Conservation (phyloP, 2,113 vertebrate genomes). For the Notothenia rossii region DNA sequence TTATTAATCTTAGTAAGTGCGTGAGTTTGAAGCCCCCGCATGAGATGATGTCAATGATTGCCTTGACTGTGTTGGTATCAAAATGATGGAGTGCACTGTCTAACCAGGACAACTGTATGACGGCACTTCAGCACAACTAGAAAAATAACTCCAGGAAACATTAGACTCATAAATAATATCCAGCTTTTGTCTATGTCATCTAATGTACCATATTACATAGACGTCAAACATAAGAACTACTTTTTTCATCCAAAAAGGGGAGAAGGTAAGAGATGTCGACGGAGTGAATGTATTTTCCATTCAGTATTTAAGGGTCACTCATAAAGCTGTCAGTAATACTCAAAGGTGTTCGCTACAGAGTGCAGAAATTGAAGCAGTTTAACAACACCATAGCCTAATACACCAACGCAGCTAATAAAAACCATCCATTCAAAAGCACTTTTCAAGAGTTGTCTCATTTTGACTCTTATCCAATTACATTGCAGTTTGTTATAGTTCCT, state of each 20-base stretch:
- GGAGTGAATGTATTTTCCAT: slow-evolving; percentile 1
- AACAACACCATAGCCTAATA: background rate
- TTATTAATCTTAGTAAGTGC: slow-evolving; percentile 9
- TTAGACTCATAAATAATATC: background rate
- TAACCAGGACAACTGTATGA: slow-evolving; percentile 16
- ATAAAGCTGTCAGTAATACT: slow-evolving; percentile 12
- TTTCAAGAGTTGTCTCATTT: background rate
- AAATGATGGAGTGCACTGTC: slow-evolving; percentile 22
- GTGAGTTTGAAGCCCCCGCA: slow-evolving; percentile 31
- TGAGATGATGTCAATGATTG: slow-evolving; percentile 36
- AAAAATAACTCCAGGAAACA: slow-evolving; percentile 28
- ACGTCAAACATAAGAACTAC: background rate
- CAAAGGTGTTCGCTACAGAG: slow-evolving; percentile 4
- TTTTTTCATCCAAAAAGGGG: background rate
- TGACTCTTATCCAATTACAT: background rate
- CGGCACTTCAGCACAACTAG: slow-evolving; percentile 12
- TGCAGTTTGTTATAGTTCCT: background rate
- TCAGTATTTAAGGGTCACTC: background rate
- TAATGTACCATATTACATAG: background rate
- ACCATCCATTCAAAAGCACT: background rate
- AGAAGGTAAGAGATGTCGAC: background rate
- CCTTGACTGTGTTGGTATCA: slow-evolving; percentile 54
- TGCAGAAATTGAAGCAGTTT: slow-evolving; percentile 5
- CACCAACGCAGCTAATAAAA: background rate
- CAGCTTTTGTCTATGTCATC: slow-evolving; percentile 27